Conservation (phyloP, 1,140 invertebrate species). For the Drosophila truncata region DNA sequence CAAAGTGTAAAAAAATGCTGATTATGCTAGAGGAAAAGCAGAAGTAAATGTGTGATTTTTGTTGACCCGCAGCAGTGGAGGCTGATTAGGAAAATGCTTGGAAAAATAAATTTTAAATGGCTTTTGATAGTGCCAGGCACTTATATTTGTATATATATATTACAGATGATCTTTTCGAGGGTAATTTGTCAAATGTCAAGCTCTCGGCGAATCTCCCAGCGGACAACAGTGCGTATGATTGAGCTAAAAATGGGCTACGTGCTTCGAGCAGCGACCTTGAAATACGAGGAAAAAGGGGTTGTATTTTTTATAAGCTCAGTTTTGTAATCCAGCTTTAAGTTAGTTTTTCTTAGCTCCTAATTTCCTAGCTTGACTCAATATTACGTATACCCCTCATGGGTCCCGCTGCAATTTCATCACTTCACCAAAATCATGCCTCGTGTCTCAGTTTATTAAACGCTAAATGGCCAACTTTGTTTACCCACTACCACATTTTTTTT, state of each 20-base stretch:
- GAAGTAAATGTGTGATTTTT: constrained; percentile 45
- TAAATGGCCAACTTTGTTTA: constrained; percentile 33
- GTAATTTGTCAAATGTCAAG: constrained; percentile 55
- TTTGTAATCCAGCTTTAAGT: not conserved
- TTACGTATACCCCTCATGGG: constrained; percentile 39
- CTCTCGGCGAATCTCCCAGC: constrained; percentile 6
- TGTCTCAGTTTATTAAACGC: constrained; percentile 35
- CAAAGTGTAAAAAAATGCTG: constrained; percentile 25
- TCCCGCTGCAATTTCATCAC: constrained; percentile 36
- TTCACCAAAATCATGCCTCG: constrained; percentile 15
- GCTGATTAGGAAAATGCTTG: constrained; percentile 33
- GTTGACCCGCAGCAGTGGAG: constrained; percentile 20
- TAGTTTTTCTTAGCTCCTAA: not conserved
- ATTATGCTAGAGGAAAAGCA: constrained; percentile 36
- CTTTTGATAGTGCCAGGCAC: constrained; percentile 20
- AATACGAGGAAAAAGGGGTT: not conserved
- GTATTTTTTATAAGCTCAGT: not conserved
- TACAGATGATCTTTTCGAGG: constrained; percentile 26
- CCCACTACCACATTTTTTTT: constrained; percentile 35
- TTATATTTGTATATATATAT: not conserved
- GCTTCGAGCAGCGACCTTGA: constrained; percentile 23
- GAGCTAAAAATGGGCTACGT: constrained; percentile 2
- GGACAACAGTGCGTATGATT: constrained; percentile 58
- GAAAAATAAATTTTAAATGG: constrained; percentile 26
- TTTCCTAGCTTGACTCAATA: constrained; percentile 4